These are phyloP conservation scores for Sphenodon punctatus DNA, from an alignment of 2,797 vertebrate species.

Conservation along the genomic window DNA sequence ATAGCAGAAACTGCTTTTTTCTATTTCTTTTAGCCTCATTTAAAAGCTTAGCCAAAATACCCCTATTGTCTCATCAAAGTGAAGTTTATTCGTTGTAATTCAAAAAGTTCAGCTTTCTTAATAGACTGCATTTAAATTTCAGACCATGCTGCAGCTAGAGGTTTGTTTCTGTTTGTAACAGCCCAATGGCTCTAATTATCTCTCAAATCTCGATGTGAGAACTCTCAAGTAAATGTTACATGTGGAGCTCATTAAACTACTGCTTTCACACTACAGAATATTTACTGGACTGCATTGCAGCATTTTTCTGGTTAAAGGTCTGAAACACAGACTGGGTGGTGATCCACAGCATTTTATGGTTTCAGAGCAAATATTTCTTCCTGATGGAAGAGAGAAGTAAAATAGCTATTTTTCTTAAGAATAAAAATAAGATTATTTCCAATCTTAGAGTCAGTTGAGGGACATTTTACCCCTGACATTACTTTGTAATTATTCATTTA, in stretches of 20 bases:
- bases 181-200: constrained; percentile 48
- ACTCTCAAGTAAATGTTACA: constrained; percentile 1
- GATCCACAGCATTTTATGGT: background rate
- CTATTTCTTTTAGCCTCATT: too few species aligned
- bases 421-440: too few species aligned
- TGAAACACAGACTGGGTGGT: background rate
- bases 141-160: background rate
- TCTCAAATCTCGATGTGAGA: constrained; percentile 20
- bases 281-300: background rate
- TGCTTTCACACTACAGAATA: background rate
- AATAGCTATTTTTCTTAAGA: background rate
- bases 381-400: too few species aligned
- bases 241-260: constrained; percentile 6
- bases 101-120: background rate
- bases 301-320: background rate
- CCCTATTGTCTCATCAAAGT: background rate
- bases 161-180: background rate
- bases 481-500: background rate
- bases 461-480: background rate
- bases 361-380: background rate
- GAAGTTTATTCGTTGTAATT: background rate
- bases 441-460: background rate
- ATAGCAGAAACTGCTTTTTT: too few species aligned
- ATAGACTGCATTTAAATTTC: constrained; percentile 9
- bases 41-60: background rate